Percentiles rank a stretch among this genome's conserved stretches.
These are phyloP conservation scores for Ylistrum balloti DNA, from an alignment of 1,140 invertebrate genomes.

Conservation along the genomic window DNA sequence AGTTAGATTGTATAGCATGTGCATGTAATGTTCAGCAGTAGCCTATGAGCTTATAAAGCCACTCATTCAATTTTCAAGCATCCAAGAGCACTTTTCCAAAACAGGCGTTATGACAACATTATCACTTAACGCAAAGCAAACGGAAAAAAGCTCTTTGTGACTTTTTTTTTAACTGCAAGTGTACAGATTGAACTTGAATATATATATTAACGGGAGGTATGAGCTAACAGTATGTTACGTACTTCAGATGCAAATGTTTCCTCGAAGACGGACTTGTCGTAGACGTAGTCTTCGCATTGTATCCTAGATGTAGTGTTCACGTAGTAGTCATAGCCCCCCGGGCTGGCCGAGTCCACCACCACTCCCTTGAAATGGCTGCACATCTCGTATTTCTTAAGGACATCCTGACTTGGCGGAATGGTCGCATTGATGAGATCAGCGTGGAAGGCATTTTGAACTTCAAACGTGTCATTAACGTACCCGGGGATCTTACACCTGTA, in stretches of 20 bases:
- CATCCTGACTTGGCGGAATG: slow-evolving; percentile 54
- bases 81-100: too few relatives aligned
- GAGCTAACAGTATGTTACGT: neutral
- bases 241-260: slow-evolving; percentile 66
- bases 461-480: slow-evolving; percentile 59
- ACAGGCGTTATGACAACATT: too few relatives aligned
- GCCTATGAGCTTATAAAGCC: too few relatives aligned
- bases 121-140: too few relatives aligned
- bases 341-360: neutral
- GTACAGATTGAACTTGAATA: too few relatives aligned
- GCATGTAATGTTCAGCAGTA: too few relatives aligned
- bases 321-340: neutral
- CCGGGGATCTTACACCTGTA: slow-evolving; percentile 59
- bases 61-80: too few relatives aligned
- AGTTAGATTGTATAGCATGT: too few relatives aligned
- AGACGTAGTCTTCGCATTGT: slow-evolving; percentile 66
- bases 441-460: slow-evolving; percentile 61
- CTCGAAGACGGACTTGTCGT: slow-evolving; percentile 63
- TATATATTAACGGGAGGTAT: too few relatives aligned
- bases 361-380: neutral
- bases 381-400: slow-evolving; percentile 16
- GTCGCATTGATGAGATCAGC: slow-evolving; percentile 57
- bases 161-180: too few relatives aligned
- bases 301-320: slow-evolving; percentile 1
- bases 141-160: too few relatives aligned